phyloP scores from a whole-genome alignment of 2,888 invertebrate genomes.

The Alsophila aescularia region DNA sequence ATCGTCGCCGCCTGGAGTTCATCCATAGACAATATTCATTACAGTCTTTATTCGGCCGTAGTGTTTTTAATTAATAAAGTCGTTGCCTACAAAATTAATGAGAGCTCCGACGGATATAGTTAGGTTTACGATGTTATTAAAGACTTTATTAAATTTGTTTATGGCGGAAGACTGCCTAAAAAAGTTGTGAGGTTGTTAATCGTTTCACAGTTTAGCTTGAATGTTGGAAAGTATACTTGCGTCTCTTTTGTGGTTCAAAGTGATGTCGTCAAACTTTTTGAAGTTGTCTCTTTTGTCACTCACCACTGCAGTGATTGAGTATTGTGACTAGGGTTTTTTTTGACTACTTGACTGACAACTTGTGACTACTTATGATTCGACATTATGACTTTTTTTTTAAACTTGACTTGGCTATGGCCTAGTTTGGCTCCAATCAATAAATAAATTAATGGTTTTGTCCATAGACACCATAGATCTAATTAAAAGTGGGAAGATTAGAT shows the following conservation, averaged over 20 bases:
- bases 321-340: no score
- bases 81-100: slow-evolving; percentile 58
- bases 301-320: no score
- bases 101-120: slow-evolving; percentile 42
- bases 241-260: not conserved
- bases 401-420: no score
- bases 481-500: no score
- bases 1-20: slow-evolving; percentile 28
- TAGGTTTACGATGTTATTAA: slow-evolving; percentile 36
- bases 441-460: no score
- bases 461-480: no score
- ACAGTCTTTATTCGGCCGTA: slow-evolving; percentile 61
- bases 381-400: no score
- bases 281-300: no score
- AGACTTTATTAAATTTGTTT: slow-evolving; percentile 40
- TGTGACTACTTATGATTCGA: no score
- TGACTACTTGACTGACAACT: no score
- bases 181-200: slow-evolving; percentile 23
- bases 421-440: no score
- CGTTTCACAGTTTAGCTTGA: slow-evolving; percentile 7
- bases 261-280: not conserved
- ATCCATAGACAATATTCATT: slow-evolving; percentile 57
- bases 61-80: slow-evolving; percentile 73
- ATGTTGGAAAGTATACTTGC: not conserved
- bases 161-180: slow-evolving; percentile 31